phyloP scores from a whole-genome alignment of 2,888 invertebrate species.

The Colostygia pectinataria region DNA sequence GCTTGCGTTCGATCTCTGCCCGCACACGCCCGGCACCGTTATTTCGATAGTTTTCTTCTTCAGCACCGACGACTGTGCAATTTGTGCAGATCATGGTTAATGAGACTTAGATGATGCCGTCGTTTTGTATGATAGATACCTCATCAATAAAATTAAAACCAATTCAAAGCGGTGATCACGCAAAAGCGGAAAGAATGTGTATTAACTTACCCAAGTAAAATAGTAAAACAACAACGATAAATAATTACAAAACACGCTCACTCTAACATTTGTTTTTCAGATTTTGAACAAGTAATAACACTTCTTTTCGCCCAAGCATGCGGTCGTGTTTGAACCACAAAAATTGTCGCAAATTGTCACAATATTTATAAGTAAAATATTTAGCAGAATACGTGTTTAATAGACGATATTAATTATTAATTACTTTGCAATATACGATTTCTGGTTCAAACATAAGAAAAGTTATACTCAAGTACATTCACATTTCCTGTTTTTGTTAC shows the following conservation, averaged over 20 bases:
- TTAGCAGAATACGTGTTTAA: too few species aligned
- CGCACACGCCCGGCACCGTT: conserved; percentile 68
- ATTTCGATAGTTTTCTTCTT: conserved; percentile 32
- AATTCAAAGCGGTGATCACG: conserved; percentile 79
- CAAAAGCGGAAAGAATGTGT: conserved; percentile 82
- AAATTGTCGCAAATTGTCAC: background rate
- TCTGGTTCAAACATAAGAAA: conserved; percentile 64
- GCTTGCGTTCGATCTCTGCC: conserved; percentile 46
- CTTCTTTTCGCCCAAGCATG: conserved; percentile 81
- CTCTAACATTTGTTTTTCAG: conserved; percentile 54
- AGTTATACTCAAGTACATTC: conserved; percentile 50
- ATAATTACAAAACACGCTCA: conserved; percentile 69
- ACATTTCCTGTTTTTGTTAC: conserved; percentile 32
- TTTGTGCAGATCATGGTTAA: conserved; percentile 34
- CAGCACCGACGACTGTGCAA: conserved; percentile 42
- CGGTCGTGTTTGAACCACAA: conserved; percentile 72
- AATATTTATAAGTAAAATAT: too few species aligned
- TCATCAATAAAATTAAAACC: conserved; percentile 44
- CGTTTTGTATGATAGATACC: conserved; percentile 19
- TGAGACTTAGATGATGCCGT: conserved; percentile 20
- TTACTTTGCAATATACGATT: conserved; percentile 16
- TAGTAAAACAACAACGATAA: conserved; percentile 67
- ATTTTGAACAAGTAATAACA: conserved; percentile 52
- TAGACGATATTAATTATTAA: too few species aligned
- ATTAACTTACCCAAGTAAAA: conserved; percentile 67